Evolutionary conservation across 1,140 invertebrate species (phyloP).

Genomic region (Drosophila pruinosa): DNA sequence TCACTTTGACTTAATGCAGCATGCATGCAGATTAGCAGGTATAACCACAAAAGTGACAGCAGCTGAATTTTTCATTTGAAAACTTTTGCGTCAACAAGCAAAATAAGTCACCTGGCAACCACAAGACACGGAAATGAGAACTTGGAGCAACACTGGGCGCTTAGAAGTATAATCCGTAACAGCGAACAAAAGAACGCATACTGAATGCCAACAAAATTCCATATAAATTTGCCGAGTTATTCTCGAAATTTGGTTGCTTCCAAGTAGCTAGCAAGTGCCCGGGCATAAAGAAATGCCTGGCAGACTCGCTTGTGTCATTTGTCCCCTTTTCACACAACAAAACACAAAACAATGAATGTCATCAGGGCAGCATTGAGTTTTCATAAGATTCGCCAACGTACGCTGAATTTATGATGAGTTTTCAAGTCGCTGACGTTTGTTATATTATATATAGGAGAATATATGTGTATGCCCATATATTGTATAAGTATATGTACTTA

Average conservation of each 20-base stretch:
- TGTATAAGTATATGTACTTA: background rate
- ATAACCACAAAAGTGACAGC: background rate
- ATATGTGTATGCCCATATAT: background rate
- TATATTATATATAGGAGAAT: background rate
- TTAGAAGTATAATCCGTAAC: background rate
- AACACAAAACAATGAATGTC: slow-evolving; percentile 78
- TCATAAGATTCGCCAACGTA: slow-evolving; percentile 70
- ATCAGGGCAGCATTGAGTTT: slow-evolving; percentile 73
- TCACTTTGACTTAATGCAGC: slow-evolving; percentile 16
- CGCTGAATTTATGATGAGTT: slow-evolving; percentile 72
- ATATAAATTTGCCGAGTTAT: slow-evolving; percentile 51
- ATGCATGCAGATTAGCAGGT: slow-evolving; percentile 30
- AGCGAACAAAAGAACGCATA: background rate
- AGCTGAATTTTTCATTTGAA: slow-evolving; percentile 70
- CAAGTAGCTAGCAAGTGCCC: slow-evolving; percentile 17
- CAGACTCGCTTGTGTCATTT: slow-evolving; percentile 47
- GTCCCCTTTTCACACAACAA: slow-evolving; percentile 31
- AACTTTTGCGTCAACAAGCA: slow-evolving; percentile 52
- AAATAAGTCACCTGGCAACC: slow-evolving; percentile 15
- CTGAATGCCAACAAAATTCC: slow-evolving; percentile 44
- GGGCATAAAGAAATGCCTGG: slow-evolving; percentile 16
- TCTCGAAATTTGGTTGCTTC: slow-evolving; percentile 36
- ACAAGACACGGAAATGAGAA: slow-evolving; percentile 53
- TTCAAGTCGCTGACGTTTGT: slow-evolving; percentile 25
- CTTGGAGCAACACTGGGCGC: background rate